Base-by-base conservation (phyloP, 2,797 vertebrate species). In the Oreonectes daqikongensis region DNA sequence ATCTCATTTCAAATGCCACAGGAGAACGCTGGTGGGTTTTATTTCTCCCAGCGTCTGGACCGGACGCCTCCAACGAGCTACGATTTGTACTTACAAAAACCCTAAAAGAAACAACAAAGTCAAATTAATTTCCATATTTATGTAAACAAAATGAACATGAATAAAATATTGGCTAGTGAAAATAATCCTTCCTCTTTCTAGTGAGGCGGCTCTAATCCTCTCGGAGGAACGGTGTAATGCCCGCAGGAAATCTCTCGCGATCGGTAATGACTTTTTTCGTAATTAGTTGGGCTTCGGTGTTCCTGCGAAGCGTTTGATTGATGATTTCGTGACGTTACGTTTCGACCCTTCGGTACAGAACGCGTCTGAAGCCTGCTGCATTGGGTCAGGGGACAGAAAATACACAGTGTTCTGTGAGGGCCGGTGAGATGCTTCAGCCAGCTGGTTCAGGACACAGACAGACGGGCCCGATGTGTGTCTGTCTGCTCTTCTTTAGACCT, bases 131-230 rank as follows among this genome's bases (percentile, higher is more conserved):
- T 72, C 67, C 75, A 81, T 74, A 81, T 83, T 79, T 73, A 83
- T 79, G 69, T 69, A 79, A 83, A 73, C 77, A 79, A 79, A 81
- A 77, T 46, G 57, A 48, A 57, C 77, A 77, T 77, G 73, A 81
- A 79, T 81, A 76, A 76, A 75, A 77, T 66, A 81, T 77, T 42
- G 79, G 65, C 42, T 53, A 59, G 59, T n/a, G 60, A 79, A 74
- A 72, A 69, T 70, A 81, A 81, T 81, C 73, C 53, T 74, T 82
- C 67, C 78, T 79, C 75, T 72, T 81, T 75, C 71, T 81, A 69
- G 46, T 42, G 14, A 53, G 69, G 74, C 71, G 48, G 64, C 65
- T 74, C 66, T 74, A 71, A 81, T 79, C 78, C 52, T 71, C 66
- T 80, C 75, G 24, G 71, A 83, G 83, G 79, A 79, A 70, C 68